These are phyloP conservation scores for Protaetia brevitarsis DNA, from an alignment of 1,140 invertebrate species.

Conservation along the genomic window DNA sequence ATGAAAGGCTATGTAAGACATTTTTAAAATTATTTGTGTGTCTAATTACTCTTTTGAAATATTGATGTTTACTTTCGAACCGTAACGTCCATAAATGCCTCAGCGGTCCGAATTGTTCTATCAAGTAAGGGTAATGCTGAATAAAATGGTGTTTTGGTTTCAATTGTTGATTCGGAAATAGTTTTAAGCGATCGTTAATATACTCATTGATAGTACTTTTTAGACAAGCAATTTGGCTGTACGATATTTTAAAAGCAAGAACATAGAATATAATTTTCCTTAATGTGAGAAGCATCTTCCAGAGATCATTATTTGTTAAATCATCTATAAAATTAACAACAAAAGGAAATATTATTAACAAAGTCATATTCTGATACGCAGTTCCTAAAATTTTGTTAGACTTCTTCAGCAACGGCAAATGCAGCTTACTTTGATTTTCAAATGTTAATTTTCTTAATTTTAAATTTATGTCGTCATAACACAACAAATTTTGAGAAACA, in stretches of 20 bases:
- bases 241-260: slow-evolving; percentile 22
- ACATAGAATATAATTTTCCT: slow-evolving; percentile 16
- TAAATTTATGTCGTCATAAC: slow-evolving; percentile 12
- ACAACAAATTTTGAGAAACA: slow-evolving; percentile 10
- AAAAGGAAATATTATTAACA: slow-evolving; percentile 26
- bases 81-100: slow-evolving; percentile 24
- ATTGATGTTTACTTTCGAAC: slow-evolving; percentile 27
- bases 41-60: not conserved
- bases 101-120: slow-evolving; percentile 23
- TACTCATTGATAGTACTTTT: slow-evolving; percentile 21
- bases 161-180: slow-evolving; percentile 21
- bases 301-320: not conserved
- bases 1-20: not conserved
- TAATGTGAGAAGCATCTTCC: slow-evolving; percentile 20
- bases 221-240: slow-evolving; percentile 21
- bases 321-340: no score
- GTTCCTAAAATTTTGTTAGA: slow-evolving; percentile 20
- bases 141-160: slow-evolving; percentile 28
- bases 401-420: slow-evolving; percentile 24
- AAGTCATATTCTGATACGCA: slow-evolving; percentile 25
- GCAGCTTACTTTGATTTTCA: not conserved
- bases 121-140: slow-evolving; percentile 16
- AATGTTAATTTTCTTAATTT: slow-evolving; percentile 20
- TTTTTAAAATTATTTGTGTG: not conserved
- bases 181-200: not conserved